These are phyloP conservation scores for Apostichopus parvimensis DNA, from an alignment of 35 echinoderm and acorn worm species.

Conservation along the genomic window DNA sequence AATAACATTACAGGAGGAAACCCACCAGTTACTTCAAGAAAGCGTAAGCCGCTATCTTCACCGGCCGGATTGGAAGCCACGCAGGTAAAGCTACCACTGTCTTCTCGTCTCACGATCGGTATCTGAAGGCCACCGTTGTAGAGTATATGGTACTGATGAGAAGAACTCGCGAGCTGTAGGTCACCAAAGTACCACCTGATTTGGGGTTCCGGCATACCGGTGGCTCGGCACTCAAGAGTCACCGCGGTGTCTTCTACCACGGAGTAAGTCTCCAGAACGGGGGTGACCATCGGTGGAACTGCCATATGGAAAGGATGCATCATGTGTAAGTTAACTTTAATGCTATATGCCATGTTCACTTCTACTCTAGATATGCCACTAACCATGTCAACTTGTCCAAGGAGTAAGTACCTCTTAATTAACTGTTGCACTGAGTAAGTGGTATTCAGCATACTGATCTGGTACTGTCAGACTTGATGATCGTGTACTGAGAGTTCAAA, in stretches of 20 bases:
- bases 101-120: conserved; percentile 73
- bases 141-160: conserved; percentile 62
- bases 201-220: conserved; percentile 74
- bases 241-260: conserved; percentile 63
- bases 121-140: conserved; percentile 78
- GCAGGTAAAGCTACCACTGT: conserved; percentile 75
- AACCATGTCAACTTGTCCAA: too few relatives aligned
- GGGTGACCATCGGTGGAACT: conserved; percentile 52
- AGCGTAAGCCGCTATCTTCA: conserved; percentile 52
- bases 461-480: too few relatives aligned
- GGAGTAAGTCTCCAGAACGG: conserved; percentile 8
- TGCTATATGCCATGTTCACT: too few relatives aligned
- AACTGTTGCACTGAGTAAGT: too few relatives aligned
- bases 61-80: conserved; percentile 71
- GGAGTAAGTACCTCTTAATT: too few relatives aligned
- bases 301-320: background rate
- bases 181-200: conserved; percentile 72
- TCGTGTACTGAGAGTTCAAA: too few relatives aligned
- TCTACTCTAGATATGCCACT: too few relatives aligned
- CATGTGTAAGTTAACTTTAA: too few relatives aligned
- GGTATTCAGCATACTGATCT: too few relatives aligned
- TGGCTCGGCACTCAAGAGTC: conserved; percentile 66
- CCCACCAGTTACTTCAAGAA: conserved; percentile 60
- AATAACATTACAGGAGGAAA: background rate
- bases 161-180: conserved; percentile 39